These are phyloP conservation scores for Girardinichthys multiradiatus DNA, from an alignment of 2,113 vertebrate genomes.

Conservation along the genomic window DNA sequence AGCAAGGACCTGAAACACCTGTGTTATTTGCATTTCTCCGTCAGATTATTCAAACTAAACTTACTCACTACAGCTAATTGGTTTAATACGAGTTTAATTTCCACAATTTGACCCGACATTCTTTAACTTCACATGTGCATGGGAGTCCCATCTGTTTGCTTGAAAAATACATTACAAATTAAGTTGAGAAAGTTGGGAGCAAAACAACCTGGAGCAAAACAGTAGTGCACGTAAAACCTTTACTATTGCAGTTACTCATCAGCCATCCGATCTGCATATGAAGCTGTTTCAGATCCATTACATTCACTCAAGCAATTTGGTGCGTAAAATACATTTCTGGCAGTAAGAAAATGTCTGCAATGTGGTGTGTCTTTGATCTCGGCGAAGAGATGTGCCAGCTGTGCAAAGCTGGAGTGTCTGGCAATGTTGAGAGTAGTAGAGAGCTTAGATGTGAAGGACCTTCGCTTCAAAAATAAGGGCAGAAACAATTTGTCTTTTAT, in stretches of 20 bases:
- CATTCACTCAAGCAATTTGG: constrained; percentile 48
- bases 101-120: neutral
- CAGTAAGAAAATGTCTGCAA: constrained; percentile 62
- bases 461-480: constrained; percentile 34
- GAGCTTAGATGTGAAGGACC: constrained; percentile 20
- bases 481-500: constrained; percentile 15
- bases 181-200: neutral
- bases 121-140: neutral
- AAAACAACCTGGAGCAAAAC: constrained; percentile 3
- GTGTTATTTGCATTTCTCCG: no score
- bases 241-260: constrained; percentile 9
- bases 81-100: neutral
- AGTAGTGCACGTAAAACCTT: neutral
- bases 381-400: constrained; percentile 60
- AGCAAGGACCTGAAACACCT: no score
- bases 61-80: no score
- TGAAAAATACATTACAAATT: neutral
- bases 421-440: constrained; percentile 27
- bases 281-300: constrained; percentile 35
- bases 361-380: constrained; percentile 64
- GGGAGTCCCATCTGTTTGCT: neutral
- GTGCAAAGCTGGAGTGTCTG: constrained; percentile 56
- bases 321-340: constrained; percentile 66
- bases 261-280: constrained; percentile 54
- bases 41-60: no score